Conservation (phyloP, 1,140 invertebrate genomes). For the Phthorimaea operculella region DNA sequence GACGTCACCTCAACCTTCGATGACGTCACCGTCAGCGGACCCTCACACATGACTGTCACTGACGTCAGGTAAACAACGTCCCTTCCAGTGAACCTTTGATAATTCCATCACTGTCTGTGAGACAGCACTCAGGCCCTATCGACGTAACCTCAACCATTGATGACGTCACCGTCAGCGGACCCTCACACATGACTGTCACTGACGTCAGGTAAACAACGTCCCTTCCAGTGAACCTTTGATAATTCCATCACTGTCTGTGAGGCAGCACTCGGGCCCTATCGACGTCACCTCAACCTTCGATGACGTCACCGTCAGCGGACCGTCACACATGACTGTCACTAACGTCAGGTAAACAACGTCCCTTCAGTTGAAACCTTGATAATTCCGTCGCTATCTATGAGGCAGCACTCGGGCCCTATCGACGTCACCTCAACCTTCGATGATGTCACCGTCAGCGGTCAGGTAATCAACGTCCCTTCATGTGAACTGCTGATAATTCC, state of each 20-base stretch:
- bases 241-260: too few relatives aligned
- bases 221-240: background rate
- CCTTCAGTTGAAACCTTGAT: background rate
- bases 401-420: too few relatives aligned
- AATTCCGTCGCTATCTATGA: too few relatives aligned
- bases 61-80: constrained; percentile 65
- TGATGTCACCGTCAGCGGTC: constrained; percentile 20
- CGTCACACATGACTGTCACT: constrained; percentile 60
- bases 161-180: background rate
- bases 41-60: constrained; percentile 68
- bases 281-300: constrained; percentile 44
- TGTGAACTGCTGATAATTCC: constrained; percentile 73
- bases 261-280: too few relatives aligned
- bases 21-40: constrained; percentile 71
- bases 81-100: background rate
- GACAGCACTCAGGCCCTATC: too few relatives aligned
- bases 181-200: constrained; percentile 60
- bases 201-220: constrained; percentile 65
- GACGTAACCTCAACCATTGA: constrained; percentile 43
- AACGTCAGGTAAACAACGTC: constrained; percentile 65
- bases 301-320: background rate
- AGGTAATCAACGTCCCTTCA: constrained; percentile 70
- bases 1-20: constrained; percentile 70
- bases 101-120: too few relatives aligned
- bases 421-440: constrained; percentile 44